Percentiles rank a stretch among this genome's conserved stretches.
These are phyloP conservation scores for Iguana delicatissima DNA, from an alignment of 2,797 vertebrate species.

Conservation along the genomic window DNA sequence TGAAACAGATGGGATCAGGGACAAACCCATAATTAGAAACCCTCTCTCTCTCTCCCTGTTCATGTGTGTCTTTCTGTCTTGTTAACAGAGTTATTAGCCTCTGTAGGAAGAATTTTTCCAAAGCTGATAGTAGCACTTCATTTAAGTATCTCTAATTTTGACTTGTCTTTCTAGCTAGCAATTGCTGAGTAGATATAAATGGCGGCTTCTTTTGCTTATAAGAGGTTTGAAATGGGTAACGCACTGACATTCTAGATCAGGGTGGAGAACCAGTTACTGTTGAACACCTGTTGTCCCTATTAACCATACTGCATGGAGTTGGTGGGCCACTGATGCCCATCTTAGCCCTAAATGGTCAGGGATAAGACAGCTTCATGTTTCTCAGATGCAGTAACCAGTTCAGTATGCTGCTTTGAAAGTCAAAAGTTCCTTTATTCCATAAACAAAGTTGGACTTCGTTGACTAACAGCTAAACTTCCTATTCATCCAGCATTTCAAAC, in stretches of 20 bases:
- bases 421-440: not conserved
- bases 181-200: constrained; percentile 42
- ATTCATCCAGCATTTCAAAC: constrained; percentile 15
- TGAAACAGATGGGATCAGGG: constrained; percentile 28
- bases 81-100: constrained; percentile 2
- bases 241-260: constrained; percentile 30
- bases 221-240: constrained; percentile 48
- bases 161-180: not conserved
- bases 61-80: not conserved
- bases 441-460: constrained; percentile 1
- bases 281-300: not conserved
- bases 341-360: constrained; percentile 33
- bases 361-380: constrained; percentile 48
- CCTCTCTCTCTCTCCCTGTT: not conserved
- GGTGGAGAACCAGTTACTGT: not conserved
- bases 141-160: not conserved
- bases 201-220: not conserved
- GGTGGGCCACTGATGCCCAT: not conserved
- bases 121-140: not conserved
- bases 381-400: constrained; percentile 21
- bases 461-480: fast-evolving
- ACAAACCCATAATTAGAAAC: not conserved
- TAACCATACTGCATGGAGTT: not conserved
- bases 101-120: not conserved
- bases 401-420: constrained; percentile 4